A percentile compares a stretch with the other conserved stretches of the same genome.
phyloP scores from a whole-genome alignment of 2,113 vertebrate genomes.

The Spheniscus mendiculus region DNA sequence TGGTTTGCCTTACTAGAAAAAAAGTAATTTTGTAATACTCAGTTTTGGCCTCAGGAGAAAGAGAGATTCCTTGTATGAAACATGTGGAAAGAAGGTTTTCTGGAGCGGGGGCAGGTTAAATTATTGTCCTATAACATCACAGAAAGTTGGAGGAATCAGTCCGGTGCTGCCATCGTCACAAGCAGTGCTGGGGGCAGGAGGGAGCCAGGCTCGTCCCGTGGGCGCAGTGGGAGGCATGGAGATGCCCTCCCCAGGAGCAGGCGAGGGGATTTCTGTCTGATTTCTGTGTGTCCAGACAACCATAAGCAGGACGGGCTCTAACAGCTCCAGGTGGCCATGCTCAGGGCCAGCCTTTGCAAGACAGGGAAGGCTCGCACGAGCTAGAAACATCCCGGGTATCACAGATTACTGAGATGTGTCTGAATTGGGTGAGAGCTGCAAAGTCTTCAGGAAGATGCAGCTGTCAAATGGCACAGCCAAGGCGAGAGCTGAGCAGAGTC shows the following conservation, averaged over 20 bases:
- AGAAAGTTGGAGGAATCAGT: background rate
- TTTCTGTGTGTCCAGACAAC: background rate
- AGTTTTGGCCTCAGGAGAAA: background rate
- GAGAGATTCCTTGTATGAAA: background rate
- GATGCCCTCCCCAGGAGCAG: background rate
- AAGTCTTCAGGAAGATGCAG: background rate
- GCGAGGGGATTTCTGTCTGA: background rate
- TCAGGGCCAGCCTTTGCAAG: too few species aligned
- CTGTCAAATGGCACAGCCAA: background rate
- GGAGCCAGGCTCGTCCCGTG: fast-evolving
- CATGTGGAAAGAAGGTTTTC: background rate
- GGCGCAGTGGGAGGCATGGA: fast-evolving
- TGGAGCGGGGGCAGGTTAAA: background rate
- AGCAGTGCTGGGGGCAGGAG: background rate
- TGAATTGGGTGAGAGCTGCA: fast-evolving
- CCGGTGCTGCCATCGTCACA: fast-evolving
- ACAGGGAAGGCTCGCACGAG: background rate
- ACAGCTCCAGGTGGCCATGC: background rate
- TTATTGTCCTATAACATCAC: fast-evolving
- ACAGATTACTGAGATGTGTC: fast-evolving
- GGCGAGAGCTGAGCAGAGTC: background rate
- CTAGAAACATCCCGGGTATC: fast-evolving
- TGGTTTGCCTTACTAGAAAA: background rate
- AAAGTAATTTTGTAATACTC: background rate
- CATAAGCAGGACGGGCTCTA: fast-evolving